Evolutionary conservation across 92 coral and sea anemone genomes (phyloP).

Genomic region (Porites rus): DNA sequence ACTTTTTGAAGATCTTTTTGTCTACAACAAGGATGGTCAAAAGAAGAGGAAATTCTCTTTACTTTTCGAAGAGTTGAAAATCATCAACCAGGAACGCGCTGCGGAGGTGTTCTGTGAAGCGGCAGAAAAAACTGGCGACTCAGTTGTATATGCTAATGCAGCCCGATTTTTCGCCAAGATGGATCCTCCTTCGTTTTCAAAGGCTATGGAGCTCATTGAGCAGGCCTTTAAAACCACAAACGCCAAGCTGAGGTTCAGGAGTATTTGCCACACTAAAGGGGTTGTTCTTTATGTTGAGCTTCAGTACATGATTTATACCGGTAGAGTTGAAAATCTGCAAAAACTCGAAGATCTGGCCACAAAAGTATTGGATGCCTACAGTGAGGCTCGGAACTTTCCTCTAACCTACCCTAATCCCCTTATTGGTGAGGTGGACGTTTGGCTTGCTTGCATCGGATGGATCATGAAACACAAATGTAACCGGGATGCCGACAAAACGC

Average conservation of each 20-base stretch:
- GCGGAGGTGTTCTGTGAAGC: constrained; percentile 75
- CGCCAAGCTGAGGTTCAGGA: constrained; percentile 39
- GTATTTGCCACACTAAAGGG: constrained; percentile 78
- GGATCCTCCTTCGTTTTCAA: constrained; percentile 60
- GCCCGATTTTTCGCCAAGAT: constrained; percentile 87
- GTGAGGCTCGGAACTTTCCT: constrained; percentile 78
- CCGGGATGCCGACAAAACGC: constrained; percentile 69
- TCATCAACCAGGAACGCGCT: constrained; percentile 50
- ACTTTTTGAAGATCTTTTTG: constrained; percentile 73
- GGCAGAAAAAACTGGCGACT: constrained; percentile 76
- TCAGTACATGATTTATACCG: constrained; percentile 13
- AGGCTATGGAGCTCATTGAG: constrained; percentile 74
- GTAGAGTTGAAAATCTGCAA: constrained; percentile 43
- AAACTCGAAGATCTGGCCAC: constrained; percentile 62
- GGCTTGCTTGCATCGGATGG: constrained; percentile 88
- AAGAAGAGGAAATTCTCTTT: constrained; percentile 67
- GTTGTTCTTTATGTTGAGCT: constrained; percentile 63
- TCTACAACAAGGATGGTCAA: constrained; percentile 67
- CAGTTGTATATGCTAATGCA: constrained; percentile 68
- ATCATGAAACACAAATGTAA: constrained; percentile 64
- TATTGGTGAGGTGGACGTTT: constrained; percentile 89
- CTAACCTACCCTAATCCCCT: constrained; percentile 81
- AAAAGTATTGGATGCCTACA: constrained; percentile 63
- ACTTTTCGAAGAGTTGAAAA: constrained; percentile 75
- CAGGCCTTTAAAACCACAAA: constrained; percentile 64